Percentiles rank a stretch among this genome's conserved stretches.
Evolutionary conservation across 2,113 vertebrate species (phyloP).

Genomic region (Muscicapa adusta): DNA sequence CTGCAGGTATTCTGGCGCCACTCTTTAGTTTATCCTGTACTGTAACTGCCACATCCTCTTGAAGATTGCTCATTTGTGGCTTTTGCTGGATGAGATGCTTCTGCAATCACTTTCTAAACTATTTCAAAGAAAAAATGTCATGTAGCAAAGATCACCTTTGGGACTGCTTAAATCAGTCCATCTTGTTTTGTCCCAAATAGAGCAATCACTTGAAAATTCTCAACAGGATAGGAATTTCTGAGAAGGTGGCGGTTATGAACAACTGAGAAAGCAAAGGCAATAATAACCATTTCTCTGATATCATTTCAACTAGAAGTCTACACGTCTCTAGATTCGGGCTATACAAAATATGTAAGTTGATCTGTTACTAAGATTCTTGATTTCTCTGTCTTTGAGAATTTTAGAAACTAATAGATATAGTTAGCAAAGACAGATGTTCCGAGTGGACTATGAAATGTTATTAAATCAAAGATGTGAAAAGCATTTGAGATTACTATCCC

Average conservation of each 20-base stretch:
- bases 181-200: background rate
- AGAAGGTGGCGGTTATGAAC: background rate
- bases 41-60: background rate
- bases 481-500: background rate
- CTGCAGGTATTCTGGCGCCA: background rate
- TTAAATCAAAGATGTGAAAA: background rate
- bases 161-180: background rate
- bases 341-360: background rate
- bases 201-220: background rate
- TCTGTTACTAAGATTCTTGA: background rate
- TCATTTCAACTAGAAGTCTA: rapidly evolving
- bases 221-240: background rate
- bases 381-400: background rate
- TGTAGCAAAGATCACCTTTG: background rate
- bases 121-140: background rate
- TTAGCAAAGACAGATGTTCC: background rate
- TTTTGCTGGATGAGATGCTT: background rate
- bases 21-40: background rate
- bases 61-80: background rate
- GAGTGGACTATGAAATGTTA: background rate
- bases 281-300: background rate
- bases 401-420: background rate
- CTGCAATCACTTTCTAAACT: background rate
- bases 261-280: background rate
- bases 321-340: background rate